A percentile compares a stretch with the other conserved stretches of the same genome.
Evolutionary conservation across 37 sponge, comb jelly and placozoan genomes (phyloP).

Genomic region (Bolinopsis microptera): DNA sequence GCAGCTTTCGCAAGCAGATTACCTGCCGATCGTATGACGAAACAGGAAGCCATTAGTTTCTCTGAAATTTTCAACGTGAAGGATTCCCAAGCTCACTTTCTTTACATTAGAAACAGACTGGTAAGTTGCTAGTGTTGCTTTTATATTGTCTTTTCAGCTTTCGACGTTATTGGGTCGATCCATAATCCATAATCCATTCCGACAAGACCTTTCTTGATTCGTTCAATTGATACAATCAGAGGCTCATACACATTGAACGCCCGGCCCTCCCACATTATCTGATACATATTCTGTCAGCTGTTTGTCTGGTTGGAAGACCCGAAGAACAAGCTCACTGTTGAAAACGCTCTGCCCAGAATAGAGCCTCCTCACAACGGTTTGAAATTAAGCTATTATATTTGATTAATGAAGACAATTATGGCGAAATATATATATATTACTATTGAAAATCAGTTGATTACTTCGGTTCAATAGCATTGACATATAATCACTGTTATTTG

Average conservation of each 20-base stretch:
- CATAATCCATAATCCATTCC: no score
- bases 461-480: no score
- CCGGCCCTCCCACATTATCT: no score
- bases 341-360: constrained; percentile 76
- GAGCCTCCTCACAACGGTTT: constrained; percentile 77
- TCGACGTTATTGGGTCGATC: no score
- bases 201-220: background rate
- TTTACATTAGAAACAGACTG: constrained; percentile 89
- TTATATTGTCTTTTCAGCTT: no score
- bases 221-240: no score
- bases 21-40: constrained; percentile 82
- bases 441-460: no score
- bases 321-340: constrained; percentile 77
- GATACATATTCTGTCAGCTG: no score
- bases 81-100: constrained; percentile 67
- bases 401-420: no score
- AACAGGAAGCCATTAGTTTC: constrained; percentile 86
- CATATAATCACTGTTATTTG: no score
- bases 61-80: constrained; percentile 76
- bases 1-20: constrained; percentile 90
- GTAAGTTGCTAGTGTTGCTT: constrained; percentile 68
- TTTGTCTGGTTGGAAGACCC: constrained; percentile 86
- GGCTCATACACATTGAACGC: no score
- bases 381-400: constrained; percentile 2
- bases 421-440: no score